Conservation (phyloP, 30 jellyfish, hydroid and myxozoan species). For the Clytia hemisphaerica region DNA sequence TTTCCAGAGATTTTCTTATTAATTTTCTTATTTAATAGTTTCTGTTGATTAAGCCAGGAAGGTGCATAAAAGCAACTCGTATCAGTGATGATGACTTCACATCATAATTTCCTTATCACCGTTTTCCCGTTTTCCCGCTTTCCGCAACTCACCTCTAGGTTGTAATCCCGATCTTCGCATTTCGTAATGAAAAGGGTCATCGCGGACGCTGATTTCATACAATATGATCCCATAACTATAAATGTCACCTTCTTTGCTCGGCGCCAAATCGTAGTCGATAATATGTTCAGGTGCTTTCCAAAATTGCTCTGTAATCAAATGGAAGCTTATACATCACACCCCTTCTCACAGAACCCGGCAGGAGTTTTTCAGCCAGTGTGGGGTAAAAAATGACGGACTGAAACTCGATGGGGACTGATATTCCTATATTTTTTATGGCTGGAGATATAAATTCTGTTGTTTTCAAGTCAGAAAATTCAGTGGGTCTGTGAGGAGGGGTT, state of each 20-base stretch:
- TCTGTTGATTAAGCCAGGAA: neutral
- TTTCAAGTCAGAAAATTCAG: no score
- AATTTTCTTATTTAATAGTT: no score
- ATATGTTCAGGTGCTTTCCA: slow-evolving; percentile 84
- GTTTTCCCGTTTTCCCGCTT: no score
- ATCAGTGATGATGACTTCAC: neutral
- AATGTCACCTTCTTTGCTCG: slow-evolving; percentile 54
- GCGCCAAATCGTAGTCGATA: slow-evolving; percentile 1
- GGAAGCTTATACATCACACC: no score
- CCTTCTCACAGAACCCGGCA: no score
- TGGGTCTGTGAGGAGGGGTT: no score
- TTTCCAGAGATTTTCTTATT: no score
- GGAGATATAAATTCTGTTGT: no score
- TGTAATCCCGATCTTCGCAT: slow-evolving; percentile 17
- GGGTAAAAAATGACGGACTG: no score
- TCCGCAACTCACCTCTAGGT: slow-evolving; percentile 32
- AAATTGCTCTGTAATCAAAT: slow-evolving; percentile 37
- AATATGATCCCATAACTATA: slow-evolving; percentile 73
- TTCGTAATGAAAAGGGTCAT: slow-evolving; percentile 61
- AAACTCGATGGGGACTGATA: no score
- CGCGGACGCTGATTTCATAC: slow-evolving; percentile 55
- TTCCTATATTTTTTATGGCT: no score
- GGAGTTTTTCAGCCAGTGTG: no score
- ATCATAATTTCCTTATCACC: neutral
- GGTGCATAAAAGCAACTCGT: neutral